phyloP scores from a whole-genome alignment of 1,140 invertebrate genomes.

The Drosophila triauraria region DNA sequence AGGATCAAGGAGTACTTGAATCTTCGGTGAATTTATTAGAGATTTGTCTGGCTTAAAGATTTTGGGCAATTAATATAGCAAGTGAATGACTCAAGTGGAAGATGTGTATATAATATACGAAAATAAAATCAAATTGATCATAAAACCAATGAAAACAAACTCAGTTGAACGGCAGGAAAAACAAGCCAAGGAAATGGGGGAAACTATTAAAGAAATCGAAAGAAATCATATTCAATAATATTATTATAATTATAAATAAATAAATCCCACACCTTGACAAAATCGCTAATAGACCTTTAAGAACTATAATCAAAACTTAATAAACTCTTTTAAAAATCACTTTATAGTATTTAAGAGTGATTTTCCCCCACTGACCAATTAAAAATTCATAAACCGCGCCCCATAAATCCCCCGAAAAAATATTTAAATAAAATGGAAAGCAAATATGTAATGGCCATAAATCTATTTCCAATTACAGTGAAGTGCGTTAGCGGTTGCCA shows the following conservation, averaged over 20 bases:
- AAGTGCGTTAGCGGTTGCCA: constrained; percentile 45
- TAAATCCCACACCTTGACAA: too few relatives aligned
- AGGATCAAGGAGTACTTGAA: constrained; percentile 23
- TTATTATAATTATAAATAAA: too few relatives aligned
- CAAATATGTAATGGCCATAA: constrained; percentile 34
- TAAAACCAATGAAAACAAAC: constrained; percentile 16
- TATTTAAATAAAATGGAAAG: constrained; percentile 38
- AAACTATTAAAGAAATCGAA: not conserved
- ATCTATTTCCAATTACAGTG: constrained; percentile 59
- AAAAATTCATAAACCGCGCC: constrained; percentile 26
- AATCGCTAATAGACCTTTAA: too few relatives aligned
- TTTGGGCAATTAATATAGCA: constrained; percentile 40
- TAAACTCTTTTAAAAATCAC: constrained; percentile 2
- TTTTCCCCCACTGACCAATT: not conserved
- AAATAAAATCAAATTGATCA: constrained; percentile 20
- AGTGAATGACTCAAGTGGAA: constrained; percentile 21
- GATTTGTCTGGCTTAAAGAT: constrained; percentile 46
- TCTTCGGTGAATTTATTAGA: constrained; percentile 32
- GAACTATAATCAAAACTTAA: constrained; percentile 20
- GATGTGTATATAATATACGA: constrained; percentile 2
- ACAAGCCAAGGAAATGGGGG: not conserved
- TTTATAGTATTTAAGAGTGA: not conserved
- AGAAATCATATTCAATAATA: constrained; percentile 12
- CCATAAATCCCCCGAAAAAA: constrained; percentile 44
- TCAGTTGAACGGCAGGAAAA: not conserved